Percentiles rank a stretch among this genome's conserved stretches.
phyloP scores from a whole-genome alignment of 2,797 vertebrate genomes.

The Benthosema pterotum region DNA sequence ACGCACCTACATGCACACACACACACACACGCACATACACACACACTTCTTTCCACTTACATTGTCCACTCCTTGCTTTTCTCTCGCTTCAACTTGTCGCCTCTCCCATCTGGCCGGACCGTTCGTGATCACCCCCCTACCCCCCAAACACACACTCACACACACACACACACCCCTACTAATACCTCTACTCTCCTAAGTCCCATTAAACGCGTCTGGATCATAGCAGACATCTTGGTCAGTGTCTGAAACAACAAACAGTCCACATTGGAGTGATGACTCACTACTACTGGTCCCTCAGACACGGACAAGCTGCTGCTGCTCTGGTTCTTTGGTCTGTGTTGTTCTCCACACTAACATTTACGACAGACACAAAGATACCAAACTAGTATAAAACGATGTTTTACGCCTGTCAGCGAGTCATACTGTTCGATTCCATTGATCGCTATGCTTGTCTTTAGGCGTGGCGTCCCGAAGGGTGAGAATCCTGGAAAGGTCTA shows the following conservation, averaged over 20 bases:
- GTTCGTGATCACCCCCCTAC: constrained; percentile 6
- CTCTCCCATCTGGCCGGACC: constrained; percentile 3
- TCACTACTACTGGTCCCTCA: constrained; percentile 5
- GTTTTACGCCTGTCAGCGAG: too few relatives aligned
- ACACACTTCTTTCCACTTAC: background rate
- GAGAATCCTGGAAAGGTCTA: too few relatives aligned
- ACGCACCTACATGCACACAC: background rate
- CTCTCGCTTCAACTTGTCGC: background rate
- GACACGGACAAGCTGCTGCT: too few relatives aligned
- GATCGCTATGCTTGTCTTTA: too few relatives aligned
- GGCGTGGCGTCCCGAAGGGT: too few relatives aligned
- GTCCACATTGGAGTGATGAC: background rate
- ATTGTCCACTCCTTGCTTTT: background rate
- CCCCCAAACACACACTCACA: too few relatives aligned
- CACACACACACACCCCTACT: too few relatives aligned
- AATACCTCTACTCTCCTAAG: constrained; percentile 26
- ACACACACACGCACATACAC: constrained; percentile 5
- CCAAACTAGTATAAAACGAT: too few relatives aligned
- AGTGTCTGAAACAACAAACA: constrained; percentile 21
- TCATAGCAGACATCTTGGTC: constrained; percentile 26
- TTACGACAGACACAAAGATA: too few relatives aligned
- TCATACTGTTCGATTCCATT: too few relatives aligned
- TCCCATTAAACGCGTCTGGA: constrained; percentile 26
- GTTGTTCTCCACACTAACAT: too few relatives aligned
- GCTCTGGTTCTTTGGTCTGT: too few relatives aligned